phyloP scores from a whole-genome alignment of 35 echinoderm and acorn worm genomes.

The Anneissia japonica region DNA sequence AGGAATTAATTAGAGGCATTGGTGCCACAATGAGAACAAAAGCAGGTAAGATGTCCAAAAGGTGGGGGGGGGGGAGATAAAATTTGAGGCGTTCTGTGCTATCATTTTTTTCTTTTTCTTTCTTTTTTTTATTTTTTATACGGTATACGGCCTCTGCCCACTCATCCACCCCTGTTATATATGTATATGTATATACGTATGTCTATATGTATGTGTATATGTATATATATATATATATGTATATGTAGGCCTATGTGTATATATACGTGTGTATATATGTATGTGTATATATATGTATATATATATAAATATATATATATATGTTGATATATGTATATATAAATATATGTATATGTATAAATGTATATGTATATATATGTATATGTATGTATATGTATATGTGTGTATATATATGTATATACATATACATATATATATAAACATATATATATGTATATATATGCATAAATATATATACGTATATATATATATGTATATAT shows the following conservation, averaged over 20 bases:
- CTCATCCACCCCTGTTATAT: background rate
- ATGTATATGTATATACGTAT: slow-evolving; percentile 5
- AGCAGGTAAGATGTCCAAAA: too few species aligned
- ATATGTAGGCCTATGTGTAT: background rate
- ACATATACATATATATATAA: background rate
- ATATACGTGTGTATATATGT: slow-evolving; percentile 1
- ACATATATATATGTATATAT: background rate
- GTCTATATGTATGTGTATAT: background rate
- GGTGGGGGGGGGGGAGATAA: too few species aligned
- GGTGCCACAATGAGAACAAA: too few species aligned
- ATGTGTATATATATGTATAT: slow-evolving; percentile 8
- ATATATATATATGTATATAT: slow-evolving; percentile 1
- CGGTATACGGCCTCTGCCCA: background rate
- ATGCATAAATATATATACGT: background rate
- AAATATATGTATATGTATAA: background rate
- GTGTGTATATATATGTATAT: background rate
- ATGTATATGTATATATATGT: background rate
- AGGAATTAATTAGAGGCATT: too few species aligned
- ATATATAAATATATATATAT: background rate
- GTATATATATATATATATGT: slow-evolving; percentile 12
- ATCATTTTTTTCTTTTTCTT: too few species aligned
- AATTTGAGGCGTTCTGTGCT: too few species aligned
- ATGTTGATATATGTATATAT: background rate
- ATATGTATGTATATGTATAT: background rate
- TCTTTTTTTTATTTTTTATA: too few species aligned